Evolutionary conservation across 2,888 invertebrate genomes (phyloP).

Genomic region (Octodonta nipae): DNA sequence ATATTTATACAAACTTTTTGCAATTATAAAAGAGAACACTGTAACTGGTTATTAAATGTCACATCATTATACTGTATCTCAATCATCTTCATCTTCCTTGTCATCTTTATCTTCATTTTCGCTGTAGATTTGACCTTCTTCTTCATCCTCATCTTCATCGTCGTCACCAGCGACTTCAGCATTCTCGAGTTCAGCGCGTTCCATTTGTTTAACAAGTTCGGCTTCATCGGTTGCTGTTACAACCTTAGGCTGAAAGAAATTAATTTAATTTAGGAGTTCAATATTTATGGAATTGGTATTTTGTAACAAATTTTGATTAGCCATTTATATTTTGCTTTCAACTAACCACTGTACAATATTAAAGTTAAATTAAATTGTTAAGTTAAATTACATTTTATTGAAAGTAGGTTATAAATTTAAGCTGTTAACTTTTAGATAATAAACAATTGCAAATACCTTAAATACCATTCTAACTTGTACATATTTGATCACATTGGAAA

Average conservation of each 20-base stretch:
- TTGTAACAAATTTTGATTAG: not conserved
- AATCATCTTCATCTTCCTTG: conserved; percentile 8
- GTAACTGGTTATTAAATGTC: too few relatives aligned
- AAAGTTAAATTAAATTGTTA: too few relatives aligned
- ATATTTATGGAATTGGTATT: not conserved
- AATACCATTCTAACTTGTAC: too few relatives aligned
- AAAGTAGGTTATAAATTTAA: too few relatives aligned
- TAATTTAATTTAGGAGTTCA: not conserved
- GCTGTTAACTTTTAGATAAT: too few relatives aligned
- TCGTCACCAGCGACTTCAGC: conserved; percentile 86
- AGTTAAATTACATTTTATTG: too few relatives aligned
- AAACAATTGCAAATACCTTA: too few relatives aligned
- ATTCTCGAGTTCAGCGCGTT: conserved; percentile 85
- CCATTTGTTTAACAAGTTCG: conserved; percentile 85
- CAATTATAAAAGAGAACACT: too few relatives aligned
- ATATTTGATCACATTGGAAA: too few relatives aligned
- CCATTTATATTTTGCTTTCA: conserved; percentile 1
- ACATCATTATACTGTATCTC: too few relatives aligned
- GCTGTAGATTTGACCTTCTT: conserved; percentile 32
- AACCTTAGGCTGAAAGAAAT: conserved; percentile 59
- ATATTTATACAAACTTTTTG: too few relatives aligned
- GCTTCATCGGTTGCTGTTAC: conserved; percentile 97
- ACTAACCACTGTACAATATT: conserved; percentile 3
- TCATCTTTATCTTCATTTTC: conserved; percentile 16
- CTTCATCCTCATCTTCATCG: conserved; percentile 59